Conservation (phyloP, 2,797 vertebrate genomes). For the Sparus aurata region DNA sequence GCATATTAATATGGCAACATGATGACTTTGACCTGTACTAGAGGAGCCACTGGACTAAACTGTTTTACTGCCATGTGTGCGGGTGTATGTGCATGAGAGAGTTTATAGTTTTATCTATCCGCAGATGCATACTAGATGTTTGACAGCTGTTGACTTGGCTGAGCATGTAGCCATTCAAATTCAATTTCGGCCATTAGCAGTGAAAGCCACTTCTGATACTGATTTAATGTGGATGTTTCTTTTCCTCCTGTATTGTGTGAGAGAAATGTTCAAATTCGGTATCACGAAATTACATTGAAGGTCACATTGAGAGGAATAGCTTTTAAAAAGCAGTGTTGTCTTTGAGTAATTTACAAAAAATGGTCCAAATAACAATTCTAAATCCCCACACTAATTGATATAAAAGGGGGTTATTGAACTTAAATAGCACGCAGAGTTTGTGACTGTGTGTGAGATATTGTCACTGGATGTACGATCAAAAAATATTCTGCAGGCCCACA, state of each 20-base stretch:
- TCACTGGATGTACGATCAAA: neutral
- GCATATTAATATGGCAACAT: conserved; percentile 75
- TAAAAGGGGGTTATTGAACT: neutral
- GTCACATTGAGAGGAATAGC: neutral
- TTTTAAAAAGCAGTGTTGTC: neutral
- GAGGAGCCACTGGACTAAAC: conserved; percentile 65
- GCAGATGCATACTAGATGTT: conserved; percentile 72
- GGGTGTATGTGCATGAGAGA: conserved; percentile 69
- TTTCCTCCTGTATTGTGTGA: conserved; percentile 11
- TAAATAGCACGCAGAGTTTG: neutral
- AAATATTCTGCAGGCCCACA: neutral
- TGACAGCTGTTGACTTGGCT: conserved; percentile 81
- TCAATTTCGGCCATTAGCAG: conserved; percentile 67
- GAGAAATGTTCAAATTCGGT: neutral
- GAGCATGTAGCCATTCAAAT: conserved; percentile 66
- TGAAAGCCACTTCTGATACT: conserved; percentile 63
- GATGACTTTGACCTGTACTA: conserved; percentile 76
- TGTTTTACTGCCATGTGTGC: conserved; percentile 64
- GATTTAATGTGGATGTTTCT: conserved; percentile 48
- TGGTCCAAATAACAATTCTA: neutral
- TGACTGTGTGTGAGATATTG: conserved; percentile 1
- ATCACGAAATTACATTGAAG: neutral
- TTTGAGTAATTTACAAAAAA: neutral
- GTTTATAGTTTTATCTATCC: conserved; percentile 72
- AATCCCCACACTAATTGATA: neutral